phyloP scores from a whole-genome alignment of 2,113 vertebrate species.

The Psophia crepitans region DNA sequence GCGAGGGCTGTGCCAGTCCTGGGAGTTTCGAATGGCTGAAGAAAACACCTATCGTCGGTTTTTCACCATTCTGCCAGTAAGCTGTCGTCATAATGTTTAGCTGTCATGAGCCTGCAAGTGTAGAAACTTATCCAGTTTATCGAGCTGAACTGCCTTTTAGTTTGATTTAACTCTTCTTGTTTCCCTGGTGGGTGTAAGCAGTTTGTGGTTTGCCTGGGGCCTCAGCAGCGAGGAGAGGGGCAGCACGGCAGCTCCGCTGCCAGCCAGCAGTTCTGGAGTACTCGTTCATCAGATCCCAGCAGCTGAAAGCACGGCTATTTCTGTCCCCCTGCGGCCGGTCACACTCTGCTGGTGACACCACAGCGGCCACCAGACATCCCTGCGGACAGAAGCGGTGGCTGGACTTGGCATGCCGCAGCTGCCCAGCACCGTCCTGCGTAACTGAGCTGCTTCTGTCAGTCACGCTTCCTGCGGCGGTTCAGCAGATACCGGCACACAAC shows the following conservation, averaged over 20 bases:
- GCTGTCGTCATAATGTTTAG: not conserved
- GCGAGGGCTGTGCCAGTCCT: rapidly evolving
- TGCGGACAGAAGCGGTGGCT: rapidly evolving
- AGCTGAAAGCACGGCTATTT: not conserved
- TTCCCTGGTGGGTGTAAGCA: not conserved
- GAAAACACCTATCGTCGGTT: not conserved
- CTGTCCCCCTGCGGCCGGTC: rapidly evolving
- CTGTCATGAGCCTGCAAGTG: not conserved
- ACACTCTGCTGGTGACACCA: not conserved
- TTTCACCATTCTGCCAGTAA: not conserved
- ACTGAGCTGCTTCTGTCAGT: not conserved
- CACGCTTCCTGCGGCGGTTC: not conserved
- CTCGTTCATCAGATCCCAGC: rapidly evolving
- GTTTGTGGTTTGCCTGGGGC: not conserved
- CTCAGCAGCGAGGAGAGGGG: not conserved
- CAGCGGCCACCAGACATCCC: not conserved
- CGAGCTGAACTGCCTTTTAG: conserved; percentile 16
- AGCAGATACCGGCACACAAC: not conserved
- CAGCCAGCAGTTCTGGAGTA: not conserved
- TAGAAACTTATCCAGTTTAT: not conserved
- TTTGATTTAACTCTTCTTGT: not conserved
- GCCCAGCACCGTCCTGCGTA: not conserved
- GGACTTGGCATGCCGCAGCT: not conserved
- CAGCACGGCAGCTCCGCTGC: rapidly evolving
- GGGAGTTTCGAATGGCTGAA: not conserved